Evolutionary conservation across 1,140 invertebrate genomes (phyloP).

Genomic region (Globodera ellingtonae): DNA sequence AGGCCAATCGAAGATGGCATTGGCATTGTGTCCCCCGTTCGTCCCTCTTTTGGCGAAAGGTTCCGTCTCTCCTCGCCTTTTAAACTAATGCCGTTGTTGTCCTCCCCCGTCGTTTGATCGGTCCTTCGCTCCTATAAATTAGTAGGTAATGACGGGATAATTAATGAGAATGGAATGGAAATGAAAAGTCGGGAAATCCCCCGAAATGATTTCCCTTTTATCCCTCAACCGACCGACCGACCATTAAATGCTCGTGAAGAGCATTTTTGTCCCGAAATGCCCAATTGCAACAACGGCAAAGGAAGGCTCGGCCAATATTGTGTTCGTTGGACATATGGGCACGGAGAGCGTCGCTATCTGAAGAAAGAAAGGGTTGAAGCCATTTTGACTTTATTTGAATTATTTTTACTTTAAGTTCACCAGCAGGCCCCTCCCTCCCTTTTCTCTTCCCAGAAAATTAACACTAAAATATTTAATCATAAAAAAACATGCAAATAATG

Average conservation of each 20-base stretch:
- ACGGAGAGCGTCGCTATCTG: slow-evolving; percentile 61
- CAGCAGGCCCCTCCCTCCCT: background rate
- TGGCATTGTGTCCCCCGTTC: background rate
- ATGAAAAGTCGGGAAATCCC: background rate
- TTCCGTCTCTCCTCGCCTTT: background rate
- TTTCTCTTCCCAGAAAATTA: background rate
- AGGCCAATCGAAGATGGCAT: background rate
- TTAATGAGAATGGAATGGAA: background rate
- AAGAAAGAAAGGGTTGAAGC: slow-evolving; percentile 13
- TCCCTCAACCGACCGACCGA: background rate
- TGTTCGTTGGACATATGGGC: slow-evolving; percentile 61
- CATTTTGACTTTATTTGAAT: background rate
- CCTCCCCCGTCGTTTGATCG: background rate
- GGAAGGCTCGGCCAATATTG: slow-evolving; percentile 21
- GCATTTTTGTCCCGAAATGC: slow-evolving; percentile 24
- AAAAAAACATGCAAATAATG: background rate
- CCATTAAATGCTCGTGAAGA: slow-evolving; percentile 17
- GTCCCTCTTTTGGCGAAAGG: background rate
- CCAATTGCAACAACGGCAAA: slow-evolving; percentile 29
- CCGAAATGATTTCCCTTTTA: background rate
- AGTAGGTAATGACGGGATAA: background rate
- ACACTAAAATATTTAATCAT: background rate
- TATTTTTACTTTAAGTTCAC: background rate
- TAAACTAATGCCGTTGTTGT: slow-evolving; percentile 17
- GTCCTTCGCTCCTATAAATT: background rate